Base-by-base conservation (phyloP, 2,797 vertebrate genomes). In the Crenuchus spilurus region DNA sequence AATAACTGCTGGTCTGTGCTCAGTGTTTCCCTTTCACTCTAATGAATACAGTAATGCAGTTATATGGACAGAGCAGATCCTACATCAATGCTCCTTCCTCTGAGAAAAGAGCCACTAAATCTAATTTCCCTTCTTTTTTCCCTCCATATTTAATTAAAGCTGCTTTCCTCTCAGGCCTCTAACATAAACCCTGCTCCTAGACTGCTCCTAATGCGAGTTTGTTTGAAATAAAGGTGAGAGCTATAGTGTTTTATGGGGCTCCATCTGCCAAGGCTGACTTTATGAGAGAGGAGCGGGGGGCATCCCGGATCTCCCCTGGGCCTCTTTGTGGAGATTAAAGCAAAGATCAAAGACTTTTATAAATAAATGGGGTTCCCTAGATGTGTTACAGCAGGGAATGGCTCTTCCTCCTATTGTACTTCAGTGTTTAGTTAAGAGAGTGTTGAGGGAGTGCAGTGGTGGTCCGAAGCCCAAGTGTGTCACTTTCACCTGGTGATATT, bases 401-500 rank as follows among this genome's bases (percentile, higher is more conserved):
- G 13, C 60, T 83, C 88, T 91, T 90, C 88, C 88, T 82, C 76
- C 48, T 83, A 79, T 82, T 87, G 83, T 86, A 71, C 83, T 84
- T 81, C 70, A 83, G 72, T 89, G 83, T 90, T 90, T 88, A 84
- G 74, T 75, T 72, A 69, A 69, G 87, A 90, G 90, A 91, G 84
- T 54, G 76, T 79, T 69, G 70, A 64, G 57, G 60, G 42, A 2
- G 41, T 74, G 74, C 81, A 80, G 84, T 86, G 84, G 80, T 73
- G 74, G 18, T 54, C 64, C 78, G 51, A 69, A 79, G 81, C 77
- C 81, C 79, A 85, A 76, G 81, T 42, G 52, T 52, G 63, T 71
- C 58, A 44, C 64, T 58, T 58, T 71, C 66, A 33, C 52, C 65
- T 60, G 10, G 41, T 41, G 42, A 65, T 49, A 49, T 65, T 74